These are phyloP conservation scores for Megaptera novaeangliae DNA, from an alignment of 2,113 vertebrate genomes.

Conservation along the genomic window DNA sequence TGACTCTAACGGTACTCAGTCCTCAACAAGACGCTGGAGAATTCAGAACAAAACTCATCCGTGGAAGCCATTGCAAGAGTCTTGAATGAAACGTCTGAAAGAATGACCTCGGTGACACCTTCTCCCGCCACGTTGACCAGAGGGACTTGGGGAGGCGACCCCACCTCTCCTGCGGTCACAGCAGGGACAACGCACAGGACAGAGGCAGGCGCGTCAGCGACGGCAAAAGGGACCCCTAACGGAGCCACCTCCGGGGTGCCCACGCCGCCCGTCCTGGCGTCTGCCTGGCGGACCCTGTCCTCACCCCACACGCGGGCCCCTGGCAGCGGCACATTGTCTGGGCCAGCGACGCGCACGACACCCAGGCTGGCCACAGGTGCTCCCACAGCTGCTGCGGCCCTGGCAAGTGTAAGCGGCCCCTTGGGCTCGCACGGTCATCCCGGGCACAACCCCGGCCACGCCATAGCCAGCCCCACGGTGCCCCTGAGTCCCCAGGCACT, in stretches of 20 bases:
- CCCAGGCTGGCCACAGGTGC: accelerated
- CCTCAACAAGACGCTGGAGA: not conserved
- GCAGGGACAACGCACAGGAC: not conserved
- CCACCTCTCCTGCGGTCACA: not conserved
- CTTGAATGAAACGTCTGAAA: accelerated
- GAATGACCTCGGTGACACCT: accelerated
- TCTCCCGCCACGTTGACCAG: accelerated
- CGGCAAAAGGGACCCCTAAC: accelerated
- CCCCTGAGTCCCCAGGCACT: not conserved
- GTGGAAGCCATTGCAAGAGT: accelerated
- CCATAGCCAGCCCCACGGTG: accelerated
- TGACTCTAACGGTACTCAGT: not conserved
- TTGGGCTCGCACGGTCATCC: accelerated
- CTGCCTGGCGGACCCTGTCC: accelerated
- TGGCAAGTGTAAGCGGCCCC: accelerated
- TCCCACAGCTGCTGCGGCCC: accelerated
- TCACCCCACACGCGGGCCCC: accelerated
- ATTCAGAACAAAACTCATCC: accelerated
- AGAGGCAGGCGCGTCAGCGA: accelerated
- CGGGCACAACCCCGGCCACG: accelerated
- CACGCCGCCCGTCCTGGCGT: accelerated
- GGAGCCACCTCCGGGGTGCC: accelerated
- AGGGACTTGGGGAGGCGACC: not conserved
- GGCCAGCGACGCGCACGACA: not conserved
- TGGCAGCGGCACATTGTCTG: accelerated